Evolutionary conservation across 2,113 vertebrate genomes (phyloP), one percentile per base, ranked within the genome.

Genomic region (Neolamprologus devosi): DNA sequence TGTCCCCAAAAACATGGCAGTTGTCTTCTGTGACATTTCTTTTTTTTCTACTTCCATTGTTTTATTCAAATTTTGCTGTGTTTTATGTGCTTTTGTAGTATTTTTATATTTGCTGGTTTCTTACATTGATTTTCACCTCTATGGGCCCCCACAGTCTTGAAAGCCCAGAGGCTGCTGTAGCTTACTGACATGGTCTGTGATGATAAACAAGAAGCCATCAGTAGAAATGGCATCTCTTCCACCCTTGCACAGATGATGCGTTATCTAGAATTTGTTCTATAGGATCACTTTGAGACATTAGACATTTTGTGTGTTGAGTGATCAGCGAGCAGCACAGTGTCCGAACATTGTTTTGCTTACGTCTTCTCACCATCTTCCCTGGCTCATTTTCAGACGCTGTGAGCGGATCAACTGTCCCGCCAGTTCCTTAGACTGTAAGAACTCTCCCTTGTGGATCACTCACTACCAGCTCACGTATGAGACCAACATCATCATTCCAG

Each of bases 381-480:
- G 9, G 14, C 8, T 42, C 10, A 2, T 58, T 40, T 55, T 1
- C 88, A 99, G 98, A 94, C 97, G 97, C 92, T 99, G 98, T 5
- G 98, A 99, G 91, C 94, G 98, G 14, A 91, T 93, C 35, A 94
- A 84, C 21, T 99, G 98, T 90, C 97, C 97, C 45, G 11, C 14
- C 3, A 97, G 97, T 91, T 97, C 96, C 16, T 9, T 96, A 54
- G 97, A 98, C 85, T 99, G 98, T 91, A 97, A 98, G 91, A 97
- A 89, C 82, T 96, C 96, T 0, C 98, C 98, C 0, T 82, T 97
- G 17, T 95, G 97, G 75, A 99, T 99, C 93, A 98, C 98, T 0
- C 96, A 97, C 90, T 98, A 99, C 93, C 98, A 97, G 89, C 97
- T 99, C 85, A 98, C 95, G 93, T 98, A 98, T 95, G 97, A 98